Evolutionary conservation across 2,113 vertebrate species (phyloP), one percentile per base, ranked within the genome.

Genomic region (Pandion haliaetus): DNA sequence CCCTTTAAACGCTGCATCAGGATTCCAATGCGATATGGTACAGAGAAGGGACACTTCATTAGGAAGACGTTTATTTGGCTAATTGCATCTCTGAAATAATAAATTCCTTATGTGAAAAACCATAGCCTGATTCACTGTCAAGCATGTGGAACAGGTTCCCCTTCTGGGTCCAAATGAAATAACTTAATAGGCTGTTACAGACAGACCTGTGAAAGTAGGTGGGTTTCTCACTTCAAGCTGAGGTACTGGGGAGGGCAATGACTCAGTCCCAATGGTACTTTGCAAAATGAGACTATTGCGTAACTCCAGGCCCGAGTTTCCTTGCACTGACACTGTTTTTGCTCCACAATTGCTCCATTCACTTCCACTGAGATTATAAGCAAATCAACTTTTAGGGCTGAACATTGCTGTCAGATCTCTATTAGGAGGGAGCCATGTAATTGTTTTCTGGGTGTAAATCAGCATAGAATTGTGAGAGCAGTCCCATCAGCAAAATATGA

Each of bases 21-120:
- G 19, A 49, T 47, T 88, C 38, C 40, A 63, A 17, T 42, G 69
- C 25, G 80, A 77, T 65, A 77, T 36, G 55, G 47, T 74, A 49
- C 6, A 77, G 59, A 74, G 52, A 73, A 73, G 0, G 1, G 71
- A 34, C 36, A 59, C 40, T 84, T 91, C 65, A 77, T 82, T 79
- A 89, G 49, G 44, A 91, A 91, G 14, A 19, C 17, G 12, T 79
- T 74, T 74, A 81, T 86, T 32, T 95, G 62, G 23, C 32, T 95
- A 88, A 95, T 89, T 86, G 14, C 26, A 10, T 44, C 69, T 93
- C 47, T 63, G 32, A 94, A 92, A 93, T 78, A 96, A 92, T 71
- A 67, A 82, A 67, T 63, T 78, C 76, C 59, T 71, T 40, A 80
- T 88, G 90, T 79, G 58, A 80, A 77, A 90, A 94, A 66, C 31